Conservation (phyloP, 2,888 invertebrate genomes). For the Andrena trimmerana region DNA sequence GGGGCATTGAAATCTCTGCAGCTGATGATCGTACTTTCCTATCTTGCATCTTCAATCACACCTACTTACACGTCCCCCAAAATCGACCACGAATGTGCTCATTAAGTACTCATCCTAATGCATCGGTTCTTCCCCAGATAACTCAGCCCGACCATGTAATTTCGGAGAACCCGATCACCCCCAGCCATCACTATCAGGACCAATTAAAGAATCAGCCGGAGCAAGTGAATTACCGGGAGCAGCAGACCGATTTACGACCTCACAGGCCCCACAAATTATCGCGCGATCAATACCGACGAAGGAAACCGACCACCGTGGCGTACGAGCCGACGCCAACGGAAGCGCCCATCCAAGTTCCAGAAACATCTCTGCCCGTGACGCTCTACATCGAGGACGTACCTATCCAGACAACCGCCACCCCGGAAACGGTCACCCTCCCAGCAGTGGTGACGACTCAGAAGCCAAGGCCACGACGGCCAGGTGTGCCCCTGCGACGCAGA, state of each 20-base stretch:
- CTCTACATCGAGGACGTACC: slow-evolving; percentile 68
- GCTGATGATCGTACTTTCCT: too few relatives aligned
- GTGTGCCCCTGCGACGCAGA: slow-evolving; percentile 71
- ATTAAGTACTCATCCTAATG: background rate
- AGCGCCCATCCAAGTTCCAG: slow-evolving; percentile 58
- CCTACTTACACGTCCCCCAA: too few relatives aligned
- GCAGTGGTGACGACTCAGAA: slow-evolving; percentile 61
- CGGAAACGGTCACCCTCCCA: slow-evolving; percentile 66
- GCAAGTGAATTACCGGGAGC: slow-evolving; percentile 57
- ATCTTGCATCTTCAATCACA: too few relatives aligned
- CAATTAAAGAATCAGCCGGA: slow-evolving; percentile 50
- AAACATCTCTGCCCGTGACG: slow-evolving; percentile 68
- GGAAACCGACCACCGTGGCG: slow-evolving; percentile 70
- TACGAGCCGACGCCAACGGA: slow-evolving; percentile 70
- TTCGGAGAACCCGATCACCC: slow-evolving; percentile 42
- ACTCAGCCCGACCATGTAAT: slow-evolving; percentile 29
- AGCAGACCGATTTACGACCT: slow-evolving; percentile 66
- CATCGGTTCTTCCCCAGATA: slow-evolving; percentile 30
- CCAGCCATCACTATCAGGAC: slow-evolving; percentile 54
- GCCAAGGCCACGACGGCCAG: slow-evolving; percentile 74
- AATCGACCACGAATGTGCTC: too few relatives aligned
- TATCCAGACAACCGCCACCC: slow-evolving; percentile 73
- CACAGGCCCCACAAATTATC: slow-evolving; percentile 71
- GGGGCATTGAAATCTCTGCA: too few relatives aligned
- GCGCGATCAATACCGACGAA: slow-evolving; percentile 74